These are phyloP conservation scores for Acleris literana DNA, from an alignment of 2,888 invertebrate genomes.

Conservation along the genomic window DNA sequence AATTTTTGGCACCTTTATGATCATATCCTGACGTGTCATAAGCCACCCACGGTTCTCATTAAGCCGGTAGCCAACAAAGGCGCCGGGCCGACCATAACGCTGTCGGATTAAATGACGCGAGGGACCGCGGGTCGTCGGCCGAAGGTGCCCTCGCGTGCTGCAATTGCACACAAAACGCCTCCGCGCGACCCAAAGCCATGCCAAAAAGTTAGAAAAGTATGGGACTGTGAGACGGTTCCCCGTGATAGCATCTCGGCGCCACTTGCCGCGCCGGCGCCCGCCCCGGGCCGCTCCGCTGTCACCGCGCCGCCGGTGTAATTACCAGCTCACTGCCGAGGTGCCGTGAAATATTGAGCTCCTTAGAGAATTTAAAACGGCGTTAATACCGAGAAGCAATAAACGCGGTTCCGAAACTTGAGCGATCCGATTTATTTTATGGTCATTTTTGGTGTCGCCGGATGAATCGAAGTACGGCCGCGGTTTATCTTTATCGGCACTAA, in stretches of 20 bases:
- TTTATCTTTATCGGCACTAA: slow-evolving; percentile 63
- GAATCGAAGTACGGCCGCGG: slow-evolving; percentile 51
- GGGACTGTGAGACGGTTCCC: slow-evolving; percentile 55
- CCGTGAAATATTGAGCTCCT: slow-evolving; percentile 74
- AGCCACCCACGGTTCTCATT: slow-evolving; percentile 81
- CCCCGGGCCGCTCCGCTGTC: slow-evolving; percentile 50
- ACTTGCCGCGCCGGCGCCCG: slow-evolving; percentile 43
- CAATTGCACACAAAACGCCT: slow-evolving; percentile 79
- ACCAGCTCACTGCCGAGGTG: slow-evolving; percentile 67
- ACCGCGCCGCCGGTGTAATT: slow-evolving; percentile 68
- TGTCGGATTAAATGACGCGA: slow-evolving; percentile 75
- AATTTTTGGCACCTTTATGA: slow-evolving; percentile 82
- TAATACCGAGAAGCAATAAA: slow-evolving; percentile 74
- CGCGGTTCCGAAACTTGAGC: slow-evolving; percentile 58
- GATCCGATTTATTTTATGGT: slow-evolving; percentile 70
- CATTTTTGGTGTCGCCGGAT: slow-evolving; percentile 51
- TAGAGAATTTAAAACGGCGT: slow-evolving; percentile 64
- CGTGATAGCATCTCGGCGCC: slow-evolving; percentile 72
- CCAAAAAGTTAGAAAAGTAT: slow-evolving; percentile 82
- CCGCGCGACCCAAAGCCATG: slow-evolving; percentile 63
- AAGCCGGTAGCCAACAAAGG: slow-evolving; percentile 81
- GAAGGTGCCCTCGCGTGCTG: slow-evolving; percentile 76
- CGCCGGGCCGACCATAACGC: slow-evolving; percentile 74
- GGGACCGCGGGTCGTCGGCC: slow-evolving; percentile 75
- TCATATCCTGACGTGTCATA: slow-evolving; percentile 80